A percentile compares a stretch with the other conserved stretches of the same genome.
Evolutionary conservation across 2,113 vertebrate genomes (phyloP).

Genomic region (Solea solea): DNA sequence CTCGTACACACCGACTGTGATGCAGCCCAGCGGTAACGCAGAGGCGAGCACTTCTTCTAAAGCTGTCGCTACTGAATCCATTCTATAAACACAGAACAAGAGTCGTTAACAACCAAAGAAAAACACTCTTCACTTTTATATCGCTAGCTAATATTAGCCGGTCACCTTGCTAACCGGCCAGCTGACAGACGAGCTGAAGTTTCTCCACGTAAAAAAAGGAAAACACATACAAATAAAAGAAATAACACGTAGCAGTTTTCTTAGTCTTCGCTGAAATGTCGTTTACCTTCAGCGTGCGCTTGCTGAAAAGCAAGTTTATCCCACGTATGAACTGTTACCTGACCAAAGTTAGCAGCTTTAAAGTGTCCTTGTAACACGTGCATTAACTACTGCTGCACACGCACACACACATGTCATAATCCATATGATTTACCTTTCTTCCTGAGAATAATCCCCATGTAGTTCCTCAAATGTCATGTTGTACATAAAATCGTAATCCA

Average conservation of each 20-base stretch:
- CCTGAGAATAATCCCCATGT: constrained; percentile 76
- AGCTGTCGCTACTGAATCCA: constrained; percentile 93
- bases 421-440: constrained; percentile 71
- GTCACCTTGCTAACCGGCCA: constrained; percentile 1
- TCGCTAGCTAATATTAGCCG: constrained; percentile 1
- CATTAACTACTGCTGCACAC: not conserved
- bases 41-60: constrained; percentile 92
- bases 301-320: too few species aligned
- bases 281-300: too few species aligned
- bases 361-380: not conserved
- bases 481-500: constrained; percentile 72
- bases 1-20: constrained; percentile 95
- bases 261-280: too few species aligned
- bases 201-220: too few species aligned
- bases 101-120: not conserved
- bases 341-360: not conserved
- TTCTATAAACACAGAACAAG: constrained; percentile 76
- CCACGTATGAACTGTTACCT: too few species aligned
- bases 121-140: not conserved
- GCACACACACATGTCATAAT: not conserved
- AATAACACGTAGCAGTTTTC: too few species aligned
- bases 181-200: too few species aligned
- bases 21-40: constrained; percentile 90
- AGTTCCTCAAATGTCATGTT: constrained; percentile 81
- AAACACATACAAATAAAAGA: too few species aligned